Evolutionary conservation across 2,113 vertebrate species (phyloP).

Genomic region (Lampris megalopsis): DNA sequence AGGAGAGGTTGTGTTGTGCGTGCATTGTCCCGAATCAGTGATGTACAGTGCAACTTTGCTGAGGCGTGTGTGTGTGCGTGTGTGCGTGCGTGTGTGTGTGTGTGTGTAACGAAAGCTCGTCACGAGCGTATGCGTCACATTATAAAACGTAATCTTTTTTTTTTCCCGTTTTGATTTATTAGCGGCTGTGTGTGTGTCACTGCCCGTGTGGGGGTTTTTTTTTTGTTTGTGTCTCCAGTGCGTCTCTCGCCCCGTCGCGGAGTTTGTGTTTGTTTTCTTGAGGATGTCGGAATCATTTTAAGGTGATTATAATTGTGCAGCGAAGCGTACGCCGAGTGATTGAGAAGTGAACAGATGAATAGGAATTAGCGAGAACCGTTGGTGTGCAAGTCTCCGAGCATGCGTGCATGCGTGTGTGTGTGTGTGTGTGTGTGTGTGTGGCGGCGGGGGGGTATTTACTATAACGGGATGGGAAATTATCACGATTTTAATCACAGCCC

Average conservation of each 20-base stretch:
- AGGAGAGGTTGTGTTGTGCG: not conserved
- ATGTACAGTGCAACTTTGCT: slow-evolving; percentile 34
- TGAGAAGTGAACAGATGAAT: slow-evolving; percentile 73
- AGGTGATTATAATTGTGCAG: slow-evolving; percentile 79
- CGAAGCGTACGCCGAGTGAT: slow-evolving; percentile 68
- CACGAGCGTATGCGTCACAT: no score
- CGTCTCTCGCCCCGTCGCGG: not conserved
- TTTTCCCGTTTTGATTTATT: no score
- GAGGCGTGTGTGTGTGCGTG: slow-evolving; percentile 13
- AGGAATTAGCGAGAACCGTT: slow-evolving; percentile 53
- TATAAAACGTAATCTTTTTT: no score
- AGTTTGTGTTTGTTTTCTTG: slow-evolving; percentile 60
- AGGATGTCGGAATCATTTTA: slow-evolving; percentile 75
- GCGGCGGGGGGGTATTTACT: slow-evolving; percentile 39
- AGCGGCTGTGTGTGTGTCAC: no score
- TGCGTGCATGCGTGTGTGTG: not conserved
- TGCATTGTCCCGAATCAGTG: slow-evolving; percentile 1
- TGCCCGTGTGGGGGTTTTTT: not conserved
- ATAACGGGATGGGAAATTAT: slow-evolving; percentile 48
- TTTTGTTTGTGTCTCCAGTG: not conserved
- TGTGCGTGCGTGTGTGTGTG: not conserved
- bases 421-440: slow-evolving; percentile 5
- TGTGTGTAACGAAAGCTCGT: not conserved
- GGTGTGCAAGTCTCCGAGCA: no score
- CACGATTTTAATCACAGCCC: slow-evolving; percentile 51